Evolutionary conservation across 2,888 invertebrate genomes (phyloP), one percentile per base, ranked within the genome.

Genomic region (Diarsia mendica): DNA sequence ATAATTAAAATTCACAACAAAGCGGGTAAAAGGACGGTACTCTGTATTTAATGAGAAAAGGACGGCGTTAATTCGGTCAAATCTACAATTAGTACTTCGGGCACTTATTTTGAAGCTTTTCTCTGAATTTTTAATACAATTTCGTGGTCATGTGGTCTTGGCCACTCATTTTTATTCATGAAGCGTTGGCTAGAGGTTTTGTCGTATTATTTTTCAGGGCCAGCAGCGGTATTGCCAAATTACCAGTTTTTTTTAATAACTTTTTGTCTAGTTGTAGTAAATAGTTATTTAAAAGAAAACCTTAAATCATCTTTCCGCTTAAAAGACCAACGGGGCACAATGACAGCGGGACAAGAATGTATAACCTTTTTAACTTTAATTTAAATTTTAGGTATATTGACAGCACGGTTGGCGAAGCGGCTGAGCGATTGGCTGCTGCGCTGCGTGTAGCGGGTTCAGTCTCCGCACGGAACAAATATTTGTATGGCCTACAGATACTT

Each of bases 1-100:
- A 79, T 79, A 73, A 71, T 81, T 83, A 83, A 68, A 79, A 81
- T 83, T 79, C 80, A 63, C 69, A 70, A 70, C 69, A 79, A 74
- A 68, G 23, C 64, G 44, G 39, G 15, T 18, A 28, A 58, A 66
- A 73, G 28, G 60, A 55, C 8, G 44, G 44, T 48, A 60, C 53
- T 67, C 53, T 20, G 65, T 65, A 70, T 67, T 67, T 71, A 84
- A 81, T 61, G 63, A 60, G 70, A 13, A 49, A 48, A 58, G 66
- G 65, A 53, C 33, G 49, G 80, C 60, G 70, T 67, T 84, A 75
- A 71, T 84, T 67, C 64, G 33, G 48, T 48, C 75, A 67, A 72
- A 83, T 82, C 68, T 74, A 53, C 71, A 82, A 71, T 79, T 75
- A 84, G 70, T 68, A 70, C 20, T 79, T 67, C 23, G 33, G 49